Conservation (phyloP, 2,888 invertebrate species). For the Xylota segnis region DNA sequence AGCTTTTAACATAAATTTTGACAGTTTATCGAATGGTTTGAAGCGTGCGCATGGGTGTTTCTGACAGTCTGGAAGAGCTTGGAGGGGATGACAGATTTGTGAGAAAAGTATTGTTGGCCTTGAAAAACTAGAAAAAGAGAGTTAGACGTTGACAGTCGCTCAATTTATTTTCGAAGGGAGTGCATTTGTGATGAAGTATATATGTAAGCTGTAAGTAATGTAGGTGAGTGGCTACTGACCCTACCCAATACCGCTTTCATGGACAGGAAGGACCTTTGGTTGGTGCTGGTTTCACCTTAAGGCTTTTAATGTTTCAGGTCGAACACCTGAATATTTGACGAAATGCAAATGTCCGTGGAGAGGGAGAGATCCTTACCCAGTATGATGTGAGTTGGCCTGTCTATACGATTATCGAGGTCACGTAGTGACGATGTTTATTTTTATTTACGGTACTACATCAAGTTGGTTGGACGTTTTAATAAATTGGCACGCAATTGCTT, state of each 20-base stretch:
- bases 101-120: conserved; percentile 38
- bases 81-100: not conserved
- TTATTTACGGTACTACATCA: not conserved
- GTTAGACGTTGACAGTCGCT: not conserved
- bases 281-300: conserved; percentile 1
- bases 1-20: conserved; percentile 24
- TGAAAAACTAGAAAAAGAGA: conserved; percentile 20
- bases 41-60: conserved; percentile 24
- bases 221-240: conserved; percentile 42
- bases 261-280: conserved; percentile 22
- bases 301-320: conserved; percentile 26
- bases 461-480: not conserved
- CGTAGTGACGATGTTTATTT: not conserved
- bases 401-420: conserved; percentile 2
- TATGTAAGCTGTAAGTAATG: conserved; percentile 27
- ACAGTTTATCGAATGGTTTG: conserved; percentile 25
- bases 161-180: not conserved
- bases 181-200: conserved; percentile 9
- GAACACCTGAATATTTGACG: conserved; percentile 33
- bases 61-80: conserved; percentile 44
- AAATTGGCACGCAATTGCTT: not conserved
- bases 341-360: conserved; percentile 25
- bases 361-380: not conserved
- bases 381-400: not conserved
- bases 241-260: conserved; percentile 33